phyloP scores from a whole-genome alignment of 1,140 invertebrate genomes.

The Bombus pyrosoma region DNA sequence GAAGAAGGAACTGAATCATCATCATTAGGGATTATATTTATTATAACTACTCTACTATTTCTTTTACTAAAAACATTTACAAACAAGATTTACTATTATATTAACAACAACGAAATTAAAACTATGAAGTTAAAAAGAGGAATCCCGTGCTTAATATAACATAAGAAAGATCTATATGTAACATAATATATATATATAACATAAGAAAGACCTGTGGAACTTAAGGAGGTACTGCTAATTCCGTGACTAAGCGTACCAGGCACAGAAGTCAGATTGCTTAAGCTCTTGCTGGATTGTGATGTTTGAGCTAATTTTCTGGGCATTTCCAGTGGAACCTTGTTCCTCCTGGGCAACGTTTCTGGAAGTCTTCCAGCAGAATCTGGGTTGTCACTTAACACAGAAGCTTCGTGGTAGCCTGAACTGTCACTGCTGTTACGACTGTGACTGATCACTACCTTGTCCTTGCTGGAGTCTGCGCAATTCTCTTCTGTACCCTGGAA shows the following conservation, averaged over 20 bases:
- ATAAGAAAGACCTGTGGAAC: conserved; percentile 72
- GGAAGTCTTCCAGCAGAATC: conserved; percentile 79
- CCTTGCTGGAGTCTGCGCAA: conserved; percentile 54
- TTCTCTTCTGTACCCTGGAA: conserved; percentile 9
- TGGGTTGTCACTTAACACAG: conserved; percentile 86
- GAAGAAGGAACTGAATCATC: not conserved
- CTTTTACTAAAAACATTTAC: not conserved
- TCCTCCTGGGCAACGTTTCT: conserved; percentile 78
- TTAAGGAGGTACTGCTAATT: conserved; percentile 78
- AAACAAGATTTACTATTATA: not conserved
- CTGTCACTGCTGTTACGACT: conserved; percentile 90
- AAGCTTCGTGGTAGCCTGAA: conserved; percentile 89
- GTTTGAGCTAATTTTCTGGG: conserved; percentile 77
- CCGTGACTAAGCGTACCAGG: conserved; percentile 73
- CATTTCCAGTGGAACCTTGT: conserved; percentile 67
- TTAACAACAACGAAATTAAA: not conserved
- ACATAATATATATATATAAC: not conserved
- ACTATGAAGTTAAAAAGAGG: not conserved
- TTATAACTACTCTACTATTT: not conserved
- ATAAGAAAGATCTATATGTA: not conserved
- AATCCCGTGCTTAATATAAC: not conserved
- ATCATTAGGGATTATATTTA: not conserved
- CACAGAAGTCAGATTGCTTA: conserved; percentile 74
- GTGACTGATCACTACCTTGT: conserved; percentile 84
- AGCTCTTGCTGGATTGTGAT: conserved; percentile 78